These are phyloP conservation scores for Notocelia uddmanniana DNA, from an alignment of 2,888 invertebrate genomes.

Conservation along the genomic window DNA sequence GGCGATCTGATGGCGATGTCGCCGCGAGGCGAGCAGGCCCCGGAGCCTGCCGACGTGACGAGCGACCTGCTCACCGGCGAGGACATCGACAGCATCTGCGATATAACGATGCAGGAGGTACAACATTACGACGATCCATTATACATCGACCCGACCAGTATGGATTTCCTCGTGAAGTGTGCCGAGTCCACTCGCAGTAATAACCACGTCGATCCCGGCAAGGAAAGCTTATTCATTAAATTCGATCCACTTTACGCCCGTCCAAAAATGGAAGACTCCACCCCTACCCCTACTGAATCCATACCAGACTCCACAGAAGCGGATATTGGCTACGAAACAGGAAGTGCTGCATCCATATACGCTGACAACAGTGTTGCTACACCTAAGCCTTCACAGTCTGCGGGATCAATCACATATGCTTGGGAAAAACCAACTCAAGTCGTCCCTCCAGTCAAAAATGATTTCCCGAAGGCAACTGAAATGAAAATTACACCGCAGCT, in stretches of 20 bases:
- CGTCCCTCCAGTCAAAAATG: conserved; percentile 76
- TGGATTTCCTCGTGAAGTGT: conserved; percentile 84
- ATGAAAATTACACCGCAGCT: conserved; percentile 66
- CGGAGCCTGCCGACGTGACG: conserved; percentile 62
- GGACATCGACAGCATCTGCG: conserved; percentile 76
- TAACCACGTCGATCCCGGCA: conserved; percentile 71
- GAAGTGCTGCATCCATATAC: conserved; percentile 69
- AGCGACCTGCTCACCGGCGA: conserved; percentile 74
- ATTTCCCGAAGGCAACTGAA: conserved; percentile 57
- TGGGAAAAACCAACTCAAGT: conserved; percentile 78
- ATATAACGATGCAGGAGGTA: conserved; percentile 77
- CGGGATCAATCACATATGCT: conserved; percentile 58
- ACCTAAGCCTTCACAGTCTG: conserved; percentile 67
- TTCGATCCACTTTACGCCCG: conserved; percentile 85
- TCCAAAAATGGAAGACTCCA: conserved; percentile 55
- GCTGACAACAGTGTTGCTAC: conserved; percentile 63
- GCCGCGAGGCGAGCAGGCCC: conserved; percentile 60
- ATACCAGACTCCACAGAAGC: conserved; percentile 64
- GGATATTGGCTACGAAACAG: conserved; percentile 79
- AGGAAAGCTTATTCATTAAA: conserved; percentile 89
- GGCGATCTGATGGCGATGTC: conserved; percentile 76
- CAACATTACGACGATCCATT: conserved; percentile 72
- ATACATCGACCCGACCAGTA: conserved; percentile 84
- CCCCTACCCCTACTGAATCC: conserved; percentile 58
- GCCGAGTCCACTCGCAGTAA: conserved; percentile 71